Evolutionary conservation across 2,113 vertebrate species (phyloP), one percentile per base, ranked within the genome.

Genomic region (Scortum barcoo): DNA sequence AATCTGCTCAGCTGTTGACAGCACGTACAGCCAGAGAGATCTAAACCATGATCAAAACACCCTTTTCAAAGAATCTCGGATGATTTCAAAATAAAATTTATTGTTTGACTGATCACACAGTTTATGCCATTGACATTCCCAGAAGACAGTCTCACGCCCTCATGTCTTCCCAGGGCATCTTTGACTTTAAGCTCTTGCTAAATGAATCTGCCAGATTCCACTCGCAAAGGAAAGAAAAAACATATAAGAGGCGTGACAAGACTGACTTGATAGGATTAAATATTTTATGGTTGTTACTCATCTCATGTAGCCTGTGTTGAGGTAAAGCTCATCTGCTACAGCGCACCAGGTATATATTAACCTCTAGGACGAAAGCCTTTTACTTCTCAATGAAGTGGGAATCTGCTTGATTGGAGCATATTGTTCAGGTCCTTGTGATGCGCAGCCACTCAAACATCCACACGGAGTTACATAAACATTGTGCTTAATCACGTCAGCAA

Each of bases 261-360:
- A 89, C 74, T 78, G 58, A 76, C 51, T 78, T 80, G 76, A 92
- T 80, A 56, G 84, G 88, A 92, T 91, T 90, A 84, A 79, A 84
- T 85, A 72, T 85, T 77, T 83, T 78, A 82, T 80, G 76, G 88
- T 69, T 73, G 77, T 86, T 89, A 87, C 87, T 84, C 63, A 86
- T 81, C 33, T 86, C 65, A 60, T 65, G 73, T 70, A 74, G 80
- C 68, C 68, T 73, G 72, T 42, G 6, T 65, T 77, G 56, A 80
- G 66, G 79, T 74, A 60, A 58, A 66, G 19, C 74, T 86, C 79
- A 88, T 77, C 77, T 83, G 57, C 68, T 44, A 14, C 24, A 65
- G 61, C 53, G 53, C 73, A 85, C 48, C 28, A 80, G 30, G 68
- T 75, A 80, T 57, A 81, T 30, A 36, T 75, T 78, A 46, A n/a